A percentile compares a stretch with the other conserved stretches of the same genome.
Evolutionary conservation across 1,140 invertebrate genomes (phyloP).

Genomic region (Charaxes varanes): DNA sequence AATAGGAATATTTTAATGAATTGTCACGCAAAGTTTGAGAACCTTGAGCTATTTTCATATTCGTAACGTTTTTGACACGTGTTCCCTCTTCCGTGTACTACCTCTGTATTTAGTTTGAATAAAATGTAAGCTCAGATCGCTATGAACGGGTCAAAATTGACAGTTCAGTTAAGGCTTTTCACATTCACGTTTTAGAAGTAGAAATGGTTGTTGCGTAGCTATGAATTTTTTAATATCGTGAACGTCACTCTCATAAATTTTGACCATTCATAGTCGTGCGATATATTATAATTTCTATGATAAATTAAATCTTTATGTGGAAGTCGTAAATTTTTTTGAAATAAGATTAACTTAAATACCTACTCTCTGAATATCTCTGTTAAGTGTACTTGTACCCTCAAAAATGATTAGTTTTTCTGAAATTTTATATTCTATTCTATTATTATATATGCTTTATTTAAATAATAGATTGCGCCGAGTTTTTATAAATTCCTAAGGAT

Average conservation of each 20-base stretch:
- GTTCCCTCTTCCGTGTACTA: slow-evolving; percentile 34
- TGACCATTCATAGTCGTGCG: too few species aligned
- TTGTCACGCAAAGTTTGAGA: slow-evolving; percentile 28
- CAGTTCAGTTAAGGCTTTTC: slow-evolving; percentile 3
- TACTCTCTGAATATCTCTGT: too few species aligned
- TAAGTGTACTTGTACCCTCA: too few species aligned
- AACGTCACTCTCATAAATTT: too few species aligned
- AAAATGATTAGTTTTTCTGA: too few species aligned
- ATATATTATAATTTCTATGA: too few species aligned
- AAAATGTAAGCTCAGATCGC: slow-evolving; percentile 1
- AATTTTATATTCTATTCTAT: too few species aligned
- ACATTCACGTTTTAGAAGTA: too few species aligned
- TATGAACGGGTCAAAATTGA: slow-evolving; percentile 2
- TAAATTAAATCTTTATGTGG: too few species aligned
- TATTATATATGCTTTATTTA: too few species aligned
- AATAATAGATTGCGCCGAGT: not conserved
- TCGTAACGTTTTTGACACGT: slow-evolving; percentile 19
- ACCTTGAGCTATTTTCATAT: slow-evolving; percentile 24
- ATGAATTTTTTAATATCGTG: too few species aligned
- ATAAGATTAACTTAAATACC: not conserved
- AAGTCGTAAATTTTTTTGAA: slow-evolving; percentile 26
- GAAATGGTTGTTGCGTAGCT: too few species aligned
- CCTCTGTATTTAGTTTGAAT: slow-evolving; percentile 29
- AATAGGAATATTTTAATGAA: slow-evolving; percentile 47
- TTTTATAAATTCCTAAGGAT: slow-evolving; percentile 17